A percentile compares a stretch with the other conserved stretches of the same genome.
These are phyloP conservation scores for Rhodinocichla rosea DNA, from an alignment of 2,113 vertebrate genomes.

Conservation along the genomic window DNA sequence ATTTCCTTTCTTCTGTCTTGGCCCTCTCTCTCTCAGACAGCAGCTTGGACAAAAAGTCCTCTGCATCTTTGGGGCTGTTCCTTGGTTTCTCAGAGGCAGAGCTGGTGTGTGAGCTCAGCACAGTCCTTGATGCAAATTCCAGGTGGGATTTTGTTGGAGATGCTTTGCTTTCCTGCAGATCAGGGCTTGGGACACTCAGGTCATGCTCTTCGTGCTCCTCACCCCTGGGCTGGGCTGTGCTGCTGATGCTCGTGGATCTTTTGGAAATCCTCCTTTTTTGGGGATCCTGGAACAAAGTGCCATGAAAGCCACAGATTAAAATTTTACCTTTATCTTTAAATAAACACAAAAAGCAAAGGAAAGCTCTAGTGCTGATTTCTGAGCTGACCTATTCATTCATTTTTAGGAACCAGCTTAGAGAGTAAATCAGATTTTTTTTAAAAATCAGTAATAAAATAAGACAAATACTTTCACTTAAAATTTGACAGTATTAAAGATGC, in stretches of 20 bases:
- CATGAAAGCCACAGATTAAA: background rate
- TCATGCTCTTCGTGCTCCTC: background rate
- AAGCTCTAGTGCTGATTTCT: background rate
- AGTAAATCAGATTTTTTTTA: background rate
- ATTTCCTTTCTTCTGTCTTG: slow-evolving; percentile 4
- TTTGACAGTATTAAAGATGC: background rate
- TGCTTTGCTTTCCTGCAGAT: background rate
- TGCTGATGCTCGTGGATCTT: slow-evolving; percentile 1
- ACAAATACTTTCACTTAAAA: background rate
- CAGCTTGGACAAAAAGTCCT: background rate
- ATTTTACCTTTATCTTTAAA: background rate
- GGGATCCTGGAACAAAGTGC: slow-evolving; percentile 71
- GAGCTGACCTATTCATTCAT: background rate
- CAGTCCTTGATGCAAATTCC: background rate
- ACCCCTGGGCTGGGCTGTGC: background rate
- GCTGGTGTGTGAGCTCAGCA: background rate
- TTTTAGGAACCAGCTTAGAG: background rate
- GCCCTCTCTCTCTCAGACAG: background rate
- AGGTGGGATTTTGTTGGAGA: background rate
- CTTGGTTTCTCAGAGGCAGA: background rate
- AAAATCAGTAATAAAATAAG: background rate
- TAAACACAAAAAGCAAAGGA: background rate
- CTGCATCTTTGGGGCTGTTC: background rate
- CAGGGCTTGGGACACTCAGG: background rate
- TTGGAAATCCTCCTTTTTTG: slow-evolving; percentile 71